Base-by-base conservation (phyloP, 2,888 invertebrate species). In the Chymomyza caudatula region DNA sequence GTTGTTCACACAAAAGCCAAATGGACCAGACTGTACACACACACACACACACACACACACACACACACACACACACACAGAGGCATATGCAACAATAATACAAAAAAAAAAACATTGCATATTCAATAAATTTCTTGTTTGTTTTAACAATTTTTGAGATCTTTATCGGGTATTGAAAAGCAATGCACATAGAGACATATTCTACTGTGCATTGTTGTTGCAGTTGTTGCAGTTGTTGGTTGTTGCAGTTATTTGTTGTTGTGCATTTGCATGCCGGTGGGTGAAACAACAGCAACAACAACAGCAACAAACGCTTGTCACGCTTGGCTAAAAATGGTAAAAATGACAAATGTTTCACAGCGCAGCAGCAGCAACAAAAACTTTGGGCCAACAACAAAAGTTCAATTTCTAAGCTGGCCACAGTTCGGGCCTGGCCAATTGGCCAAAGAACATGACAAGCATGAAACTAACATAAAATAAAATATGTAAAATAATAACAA, bases 51-150 rank as follows among this genome's bases (percentile, higher is more conserved):
- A 29, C 23, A 52, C 60, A 47, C 17, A 20, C 25, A 62, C 68
- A 65, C 76, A 13, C 44, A 44, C 44, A 44, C 44, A 44, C 44
- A 44, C n/a, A 44, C 44, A 51, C 51, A 51, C 5, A 15, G 1
- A 43, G 20, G 15, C 8, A 13, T 20, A 11, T 11, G n/a, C 6
- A 47, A 20, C 20, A 56, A 58, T n/a, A n/a, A n/a, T n/a, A n/a
- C 4, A 25, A 13, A 75, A 69, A 74, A 72, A 76, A 65, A 67
- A 73, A 76, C 77, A 71, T 73, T 85, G 79, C 85, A 85, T 85
- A 82, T 82, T 82, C 85, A 82, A 82, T 82, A 82, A 82, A 82
- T 85, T 82, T 82, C 82, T 82, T 82, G 82, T 85, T 82, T 83
- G 85, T 82, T 82, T 85, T 82, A 82, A 84, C 84, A 81, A 84